A percentile compares a stretch with the other conserved stretches of the same genome.
These are phyloP conservation scores for Myotis vivesi DNA, from an alignment of 2,797 vertebrate species.

Conservation along the genomic window DNA sequence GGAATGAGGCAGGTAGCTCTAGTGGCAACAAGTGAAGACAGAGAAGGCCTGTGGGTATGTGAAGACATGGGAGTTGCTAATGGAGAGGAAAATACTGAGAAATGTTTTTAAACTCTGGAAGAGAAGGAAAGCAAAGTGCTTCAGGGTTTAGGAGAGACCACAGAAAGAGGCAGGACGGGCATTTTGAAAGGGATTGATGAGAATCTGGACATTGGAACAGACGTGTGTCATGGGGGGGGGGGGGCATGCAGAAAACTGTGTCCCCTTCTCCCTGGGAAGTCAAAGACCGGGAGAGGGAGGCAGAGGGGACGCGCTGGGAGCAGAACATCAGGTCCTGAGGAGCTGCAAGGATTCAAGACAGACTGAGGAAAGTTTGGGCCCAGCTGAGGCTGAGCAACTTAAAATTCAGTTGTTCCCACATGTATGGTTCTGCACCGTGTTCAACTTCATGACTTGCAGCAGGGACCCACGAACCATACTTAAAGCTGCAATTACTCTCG, in stretches of 20 bases:
- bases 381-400: not conserved
- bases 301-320: not conserved
- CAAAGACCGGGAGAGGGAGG: not conserved
- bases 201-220: not conserved
- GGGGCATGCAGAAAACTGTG: not conserved
- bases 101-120: slow-evolving; percentile 1
- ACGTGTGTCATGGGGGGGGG: not conserved
- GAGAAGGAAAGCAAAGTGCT: not conserved
- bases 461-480: not conserved
- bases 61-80: not conserved
- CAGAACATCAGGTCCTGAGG: not conserved
- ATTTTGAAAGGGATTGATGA: not conserved
- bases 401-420: not conserved
- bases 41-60: not conserved
- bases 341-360: not conserved
- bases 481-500: slow-evolving; percentile 47
- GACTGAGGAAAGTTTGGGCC: not conserved
- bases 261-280: not conserved
- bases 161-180: not conserved
- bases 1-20: not conserved
- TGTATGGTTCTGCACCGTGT: not conserved
- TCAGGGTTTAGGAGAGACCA: not conserved
- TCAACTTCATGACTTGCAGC: slow-evolving; percentile 28
- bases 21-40: not conserved
- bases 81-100: not conserved